phyloP scores from a whole-genome alignment of 2,888 invertebrate species.

The Strigamia transsilvanica region DNA sequence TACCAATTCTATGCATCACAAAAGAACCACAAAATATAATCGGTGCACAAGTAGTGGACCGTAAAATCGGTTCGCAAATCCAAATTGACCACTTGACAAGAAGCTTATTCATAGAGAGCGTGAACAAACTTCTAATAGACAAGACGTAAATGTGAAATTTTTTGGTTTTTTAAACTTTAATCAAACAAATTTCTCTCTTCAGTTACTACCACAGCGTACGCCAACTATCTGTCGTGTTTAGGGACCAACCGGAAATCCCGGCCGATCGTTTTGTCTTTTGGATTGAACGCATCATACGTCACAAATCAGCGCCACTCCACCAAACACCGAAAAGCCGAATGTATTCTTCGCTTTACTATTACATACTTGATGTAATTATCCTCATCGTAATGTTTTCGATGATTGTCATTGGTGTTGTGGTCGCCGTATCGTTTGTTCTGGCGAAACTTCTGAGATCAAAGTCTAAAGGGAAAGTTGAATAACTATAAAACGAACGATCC shows the following conservation, averaged over 20 bases:
- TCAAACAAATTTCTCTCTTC: background rate
- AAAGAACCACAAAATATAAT: background rate
- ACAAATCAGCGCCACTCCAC: slow-evolving; percentile 49
- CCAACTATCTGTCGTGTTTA: slow-evolving; percentile 24
- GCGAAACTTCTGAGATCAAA: background rate
- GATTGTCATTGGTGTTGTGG: background rate
- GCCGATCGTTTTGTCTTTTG: slow-evolving; percentile 54
- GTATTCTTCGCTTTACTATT: background rate
- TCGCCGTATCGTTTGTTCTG: background rate
- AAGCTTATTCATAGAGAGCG: background rate
- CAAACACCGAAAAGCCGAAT: background rate
- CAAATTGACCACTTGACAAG: slow-evolving; percentile 27
- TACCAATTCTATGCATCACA: slow-evolving; percentile 54
- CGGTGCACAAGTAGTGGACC: background rate
- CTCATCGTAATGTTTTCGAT: background rate
- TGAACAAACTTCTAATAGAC: slow-evolving; percentile 48
- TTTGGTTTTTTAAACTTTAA: background rate
- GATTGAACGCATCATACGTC: slow-evolving; percentile 52
- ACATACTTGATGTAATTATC: background rate
- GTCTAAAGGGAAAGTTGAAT: background rate
- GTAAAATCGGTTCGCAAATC: slow-evolving; percentile 46
- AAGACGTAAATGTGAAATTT: slow-evolving; percentile 31
- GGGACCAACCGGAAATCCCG: slow-evolving; percentile 53
- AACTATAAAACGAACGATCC: background rate
- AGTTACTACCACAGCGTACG: slow-evolving; percentile 18